Base-by-base conservation (phyloP, 2,113 vertebrate genomes). In the Anser cygnoides region DNA sequence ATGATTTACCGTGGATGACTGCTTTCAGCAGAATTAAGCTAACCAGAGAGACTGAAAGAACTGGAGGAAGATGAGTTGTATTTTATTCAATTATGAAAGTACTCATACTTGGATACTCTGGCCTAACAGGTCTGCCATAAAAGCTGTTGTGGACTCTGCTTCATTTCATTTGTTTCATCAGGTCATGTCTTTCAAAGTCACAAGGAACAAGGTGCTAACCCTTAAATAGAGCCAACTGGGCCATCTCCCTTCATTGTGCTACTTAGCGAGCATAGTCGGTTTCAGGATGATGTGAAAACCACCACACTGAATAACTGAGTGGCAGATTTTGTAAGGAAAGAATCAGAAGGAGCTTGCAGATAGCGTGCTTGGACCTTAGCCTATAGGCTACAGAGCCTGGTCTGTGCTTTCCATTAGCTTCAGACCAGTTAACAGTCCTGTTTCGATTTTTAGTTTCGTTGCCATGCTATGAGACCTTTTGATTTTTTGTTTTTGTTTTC, bases 391-490 rank as follows among this genome's bases (percentile, higher is more conserved):
- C 43, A 61, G 77, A 63, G 55, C 31, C 68, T 80, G 28, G 31
- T 86, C 61, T 90, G 83, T 62, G 57, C 94, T 93, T 92, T 49
- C 70, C 35, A 26, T 89, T 91, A 84, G 29, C 18, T 10, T 91
- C 57, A 89, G 68, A 44, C 33, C 6, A 35, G 41, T n/a, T 65
- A 57, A 84, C 29, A n/a, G 16, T 17, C 18, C 23, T 5, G 3
- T 59, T 61, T 72, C 44, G 13, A 93, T 96, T 93, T 88, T 68
- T 77, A 25, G 63, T 78, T 94, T 80, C 54, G 35, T 80, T 88
- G 28, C 68, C 3, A 3, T 29, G 25, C 83, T 90, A 65, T 61
- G 28, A 90, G 10, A 5, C 14, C 13, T 68, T 25, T 59, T 2
- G 0, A 61, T 68, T 70, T 49, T 76, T 87, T 70, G 21, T 46